These are phyloP conservation scores for Toxostoma redivivum DNA, from an alignment of 2,113 vertebrate species.

Conservation along the genomic window DNA sequence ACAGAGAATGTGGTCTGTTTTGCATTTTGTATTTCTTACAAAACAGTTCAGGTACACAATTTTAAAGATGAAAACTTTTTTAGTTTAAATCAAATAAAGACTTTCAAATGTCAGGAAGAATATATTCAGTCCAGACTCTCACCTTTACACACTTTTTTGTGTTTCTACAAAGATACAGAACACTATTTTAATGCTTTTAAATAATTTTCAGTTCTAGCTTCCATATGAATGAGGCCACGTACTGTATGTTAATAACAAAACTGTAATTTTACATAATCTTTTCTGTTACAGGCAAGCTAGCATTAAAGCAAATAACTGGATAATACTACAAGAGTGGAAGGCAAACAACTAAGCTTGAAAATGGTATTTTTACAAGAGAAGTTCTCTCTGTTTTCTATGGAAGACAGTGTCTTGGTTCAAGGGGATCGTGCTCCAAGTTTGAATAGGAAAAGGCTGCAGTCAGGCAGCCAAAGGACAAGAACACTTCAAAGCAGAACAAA, in stretches of 20 bases:
- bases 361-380: not conserved
- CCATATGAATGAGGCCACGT: not conserved
- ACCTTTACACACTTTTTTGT: not conserved
- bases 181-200: not conserved
- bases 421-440: conserved; percentile 20
- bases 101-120: not conserved
- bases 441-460: conserved; percentile 1
- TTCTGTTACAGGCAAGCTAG: not conserved
- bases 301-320: not conserved
- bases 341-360: not conserved
- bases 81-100: not conserved
- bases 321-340: not conserved
- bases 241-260: not conserved
- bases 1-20: not conserved
- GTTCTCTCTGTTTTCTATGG: not conserved
- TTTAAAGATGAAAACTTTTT: not conserved
- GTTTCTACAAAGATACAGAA: not conserved
- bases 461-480: conserved; percentile 23
- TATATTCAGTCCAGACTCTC: not conserved
- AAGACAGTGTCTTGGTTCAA: conserved; percentile 37
- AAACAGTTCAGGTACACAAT: not conserved
- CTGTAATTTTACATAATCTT: not conserved
- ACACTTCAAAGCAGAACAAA: conserved; percentile 68
- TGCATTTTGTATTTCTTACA: not conserved
- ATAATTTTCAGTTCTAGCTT: not conserved